These are phyloP conservation scores for Drosophila macrospina DNA, from an alignment of 2,888 invertebrate species.

Conservation along the genomic window DNA sequence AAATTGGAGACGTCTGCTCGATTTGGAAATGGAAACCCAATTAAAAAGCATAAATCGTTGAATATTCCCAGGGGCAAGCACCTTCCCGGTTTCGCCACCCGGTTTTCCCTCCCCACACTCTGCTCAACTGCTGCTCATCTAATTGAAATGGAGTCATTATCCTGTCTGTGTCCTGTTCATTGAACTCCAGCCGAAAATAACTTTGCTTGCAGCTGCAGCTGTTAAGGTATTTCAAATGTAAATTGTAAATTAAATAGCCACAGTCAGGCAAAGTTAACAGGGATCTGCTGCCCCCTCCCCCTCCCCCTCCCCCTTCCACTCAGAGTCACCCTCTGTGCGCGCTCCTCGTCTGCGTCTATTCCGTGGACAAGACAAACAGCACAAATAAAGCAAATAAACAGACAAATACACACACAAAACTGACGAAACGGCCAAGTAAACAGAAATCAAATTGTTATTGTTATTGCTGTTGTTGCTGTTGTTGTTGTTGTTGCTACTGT, in stretches of 20 bases:
- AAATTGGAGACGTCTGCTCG: slow-evolving; percentile 46
- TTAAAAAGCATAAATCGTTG: slow-evolving; percentile 63
- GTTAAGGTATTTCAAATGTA: slow-evolving; percentile 21
- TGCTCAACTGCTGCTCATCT: slow-evolving; percentile 15
- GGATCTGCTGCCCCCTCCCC: background rate
- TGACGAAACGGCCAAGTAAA: slow-evolving; percentile 61
- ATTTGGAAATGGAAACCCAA: slow-evolving; percentile 52
- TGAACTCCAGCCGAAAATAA: slow-evolving; percentile 41
- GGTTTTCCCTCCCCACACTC: background rate
- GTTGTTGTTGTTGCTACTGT: slow-evolving; percentile 33
- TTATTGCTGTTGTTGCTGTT: slow-evolving; percentile 33
- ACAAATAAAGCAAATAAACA: slow-evolving; percentile 29
- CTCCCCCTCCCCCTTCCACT: background rate
- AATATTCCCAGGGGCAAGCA: background rate
- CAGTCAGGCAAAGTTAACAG: slow-evolving; percentile 8
- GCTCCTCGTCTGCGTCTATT: background rate
- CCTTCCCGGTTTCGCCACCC: background rate
- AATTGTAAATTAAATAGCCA: slow-evolving; percentile 25
- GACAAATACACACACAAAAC: slow-evolving; percentile 53
- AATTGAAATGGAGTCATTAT: slow-evolving; percentile 69
- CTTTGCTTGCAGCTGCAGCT: slow-evolving; percentile 24
- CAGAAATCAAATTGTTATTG: slow-evolving; percentile 73
- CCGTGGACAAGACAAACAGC: slow-evolving; percentile 18
- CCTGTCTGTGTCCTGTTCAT: slow-evolving; percentile 52
- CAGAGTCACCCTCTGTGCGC: too few species aligned